Conservation (phyloP, 2,888 invertebrate genomes). For the Aplocera efformata region DNA sequence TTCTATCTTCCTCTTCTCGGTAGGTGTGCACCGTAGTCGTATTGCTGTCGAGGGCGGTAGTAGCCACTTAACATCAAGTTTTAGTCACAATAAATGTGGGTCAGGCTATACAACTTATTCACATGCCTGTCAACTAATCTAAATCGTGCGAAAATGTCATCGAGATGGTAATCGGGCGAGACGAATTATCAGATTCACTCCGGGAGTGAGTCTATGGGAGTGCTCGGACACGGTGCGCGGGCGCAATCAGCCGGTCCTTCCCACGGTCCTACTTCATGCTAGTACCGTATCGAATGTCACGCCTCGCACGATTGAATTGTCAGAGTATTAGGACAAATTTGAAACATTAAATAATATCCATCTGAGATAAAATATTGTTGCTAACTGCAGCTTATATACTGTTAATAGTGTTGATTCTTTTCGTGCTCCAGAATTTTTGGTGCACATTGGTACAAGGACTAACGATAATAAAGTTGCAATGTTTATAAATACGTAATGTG, state of each 20-base stretch:
- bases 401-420: too few species aligned
- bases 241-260: constrained; percentile 21
- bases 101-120: constrained; percentile 10
- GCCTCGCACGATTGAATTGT: constrained; percentile 35
- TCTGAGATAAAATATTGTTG: constrained; percentile 4
- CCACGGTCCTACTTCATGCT: constrained; percentile 34
- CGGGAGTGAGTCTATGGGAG: constrained; percentile 16
- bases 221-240: constrained; percentile 23
- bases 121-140: constrained; percentile 35
- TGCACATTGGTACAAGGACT: too few species aligned
- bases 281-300: constrained; percentile 61
- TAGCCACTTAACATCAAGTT: too few species aligned
- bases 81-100: too few species aligned
- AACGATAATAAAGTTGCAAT: too few species aligned
- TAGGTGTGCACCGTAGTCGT: too few species aligned
- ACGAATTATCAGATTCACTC: constrained; percentile 29
- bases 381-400: too few species aligned
- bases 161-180: constrained; percentile 28
- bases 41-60: too few species aligned
- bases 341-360: too few species aligned
- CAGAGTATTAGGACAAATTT: constrained; percentile 8
- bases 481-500: too few species aligned
- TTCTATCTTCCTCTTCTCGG: too few species aligned
- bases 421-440: too few species aligned
- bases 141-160: constrained; percentile 22